Evolutionary conservation across 2,113 vertebrate species (phyloP), one percentile per base, ranked within the genome.

Genomic region (Pomatorhinus ruficollis): DNA sequence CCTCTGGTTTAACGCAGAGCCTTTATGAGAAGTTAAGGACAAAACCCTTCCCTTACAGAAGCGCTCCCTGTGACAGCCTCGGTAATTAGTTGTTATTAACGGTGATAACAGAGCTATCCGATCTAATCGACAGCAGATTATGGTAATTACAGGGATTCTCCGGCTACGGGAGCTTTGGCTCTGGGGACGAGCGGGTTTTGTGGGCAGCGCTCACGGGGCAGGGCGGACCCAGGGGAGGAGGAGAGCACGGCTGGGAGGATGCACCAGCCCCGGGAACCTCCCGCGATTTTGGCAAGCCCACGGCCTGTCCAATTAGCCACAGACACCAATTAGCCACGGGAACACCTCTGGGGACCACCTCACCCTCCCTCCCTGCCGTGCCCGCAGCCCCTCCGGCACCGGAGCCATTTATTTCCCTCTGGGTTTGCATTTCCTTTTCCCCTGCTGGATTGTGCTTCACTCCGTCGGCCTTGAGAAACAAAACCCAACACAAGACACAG

Each of bases 11-110:
- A 54, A 50, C 57, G 11, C 0, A 13, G 15, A 81, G 40, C 35
- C 27, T 91, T 83, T 79, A 42, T 22, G 59, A 23, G 84, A 66
- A 83, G 59, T 47, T 85, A 52, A 89, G 90, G 94, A 77, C 66
- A 87, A 89, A 87, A 11, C 49, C 45, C 30, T 91, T 76, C 75
- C 63, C 82, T 80, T 57, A 12, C 57, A 65, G 84, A 66, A 50
- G 89, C 77, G 30, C 77, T 96, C 87, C 91, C 87, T 30, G 84
- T 91, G 81, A 95, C 91, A 91, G 90, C 87, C 93, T 85, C 66
- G 3, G 82, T 95, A 90, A 97, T 96, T 94, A 97, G 89, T 53
- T 63, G 91, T 95, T 86, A 96, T 96, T 97, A 96, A 83, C 87
- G 66, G 87, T 17, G 93, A 91, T 96, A 91, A 54, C 82, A 37